Evolutionary conservation across 2,888 invertebrate genomes (phyloP).

Genomic region (Eupithecia exiguata): DNA sequence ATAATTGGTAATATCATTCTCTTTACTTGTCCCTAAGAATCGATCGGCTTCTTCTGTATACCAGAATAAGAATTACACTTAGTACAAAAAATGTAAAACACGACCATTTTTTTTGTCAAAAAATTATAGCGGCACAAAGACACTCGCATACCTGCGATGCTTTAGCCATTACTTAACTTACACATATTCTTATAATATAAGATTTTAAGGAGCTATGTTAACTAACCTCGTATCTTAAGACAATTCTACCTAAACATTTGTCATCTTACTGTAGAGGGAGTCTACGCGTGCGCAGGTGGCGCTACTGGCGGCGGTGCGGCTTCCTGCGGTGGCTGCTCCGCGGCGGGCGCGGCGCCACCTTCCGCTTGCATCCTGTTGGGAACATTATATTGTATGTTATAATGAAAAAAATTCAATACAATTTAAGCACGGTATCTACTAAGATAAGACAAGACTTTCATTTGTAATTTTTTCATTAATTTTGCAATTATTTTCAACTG

Average conservation of each 20-base stretch:
- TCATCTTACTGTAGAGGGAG: conserved; percentile 3
- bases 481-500: too few species aligned
- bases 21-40: too few species aligned
- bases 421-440: too few species aligned
- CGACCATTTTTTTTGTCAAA: neutral
- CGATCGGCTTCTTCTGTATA: neutral
- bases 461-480: too few species aligned
- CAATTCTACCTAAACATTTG: neutral
- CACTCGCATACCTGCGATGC: neutral
- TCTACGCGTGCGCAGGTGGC: conserved; percentile 50
- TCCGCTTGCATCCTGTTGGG: conserved; percentile 65
- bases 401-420: neutral
- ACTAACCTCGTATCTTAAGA: neutral
- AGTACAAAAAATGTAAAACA: neutral
- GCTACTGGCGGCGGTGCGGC: conserved; percentile 51
- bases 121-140: neutral
- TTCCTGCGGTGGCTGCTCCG: conserved; percentile 46
- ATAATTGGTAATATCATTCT: too few species aligned
- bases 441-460: too few species aligned
- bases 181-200: neutral
- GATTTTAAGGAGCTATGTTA: neutral
- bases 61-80: neutral
- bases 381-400: too few species aligned
- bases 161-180: conserved; percentile 2
- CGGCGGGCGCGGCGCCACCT: conserved; percentile 51